Evolutionary conservation across 2,113 vertebrate genomes (phyloP).

Genomic region (Uropsilus gracilis): DNA sequence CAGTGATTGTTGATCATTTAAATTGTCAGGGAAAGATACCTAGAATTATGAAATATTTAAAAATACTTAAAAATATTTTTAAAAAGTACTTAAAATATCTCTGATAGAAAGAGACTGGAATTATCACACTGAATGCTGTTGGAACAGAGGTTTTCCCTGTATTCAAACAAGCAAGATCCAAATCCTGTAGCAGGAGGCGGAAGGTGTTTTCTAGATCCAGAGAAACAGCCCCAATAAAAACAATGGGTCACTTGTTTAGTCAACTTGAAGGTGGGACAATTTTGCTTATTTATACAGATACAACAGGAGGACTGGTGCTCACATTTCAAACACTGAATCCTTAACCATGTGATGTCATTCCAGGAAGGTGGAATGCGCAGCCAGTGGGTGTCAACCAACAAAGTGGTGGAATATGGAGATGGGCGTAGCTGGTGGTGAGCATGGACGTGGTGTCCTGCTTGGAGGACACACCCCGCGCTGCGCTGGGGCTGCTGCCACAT

Average conservation of each 20-base stretch:
- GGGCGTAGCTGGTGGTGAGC: rapidly evolving
- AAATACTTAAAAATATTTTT: background rate
- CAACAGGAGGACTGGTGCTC: background rate
- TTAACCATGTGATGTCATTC: background rate
- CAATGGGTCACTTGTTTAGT: conserved; percentile 22
- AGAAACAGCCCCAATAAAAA: background rate
- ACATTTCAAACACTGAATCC: background rate
- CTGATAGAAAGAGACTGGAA: background rate
- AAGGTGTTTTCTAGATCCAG: background rate
- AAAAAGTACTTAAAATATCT: background rate
- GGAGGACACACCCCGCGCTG: rapidly evolving
- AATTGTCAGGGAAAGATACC: background rate
- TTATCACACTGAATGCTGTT: background rate
- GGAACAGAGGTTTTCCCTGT: background rate
- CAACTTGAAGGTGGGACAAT: conserved; percentile 3
- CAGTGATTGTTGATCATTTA: background rate
- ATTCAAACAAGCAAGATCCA: background rate
- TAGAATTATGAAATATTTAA: background rate
- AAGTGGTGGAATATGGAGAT: rapidly evolving
- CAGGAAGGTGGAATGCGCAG: background rate
- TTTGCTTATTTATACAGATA: background rate
- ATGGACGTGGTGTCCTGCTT: rapidly evolving
- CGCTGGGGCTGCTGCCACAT: no score
- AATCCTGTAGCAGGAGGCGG: background rate
- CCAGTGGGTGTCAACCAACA: background rate